Conservation (phyloP, 2,888 invertebrate genomes). For the Molorchus minor region DNA sequence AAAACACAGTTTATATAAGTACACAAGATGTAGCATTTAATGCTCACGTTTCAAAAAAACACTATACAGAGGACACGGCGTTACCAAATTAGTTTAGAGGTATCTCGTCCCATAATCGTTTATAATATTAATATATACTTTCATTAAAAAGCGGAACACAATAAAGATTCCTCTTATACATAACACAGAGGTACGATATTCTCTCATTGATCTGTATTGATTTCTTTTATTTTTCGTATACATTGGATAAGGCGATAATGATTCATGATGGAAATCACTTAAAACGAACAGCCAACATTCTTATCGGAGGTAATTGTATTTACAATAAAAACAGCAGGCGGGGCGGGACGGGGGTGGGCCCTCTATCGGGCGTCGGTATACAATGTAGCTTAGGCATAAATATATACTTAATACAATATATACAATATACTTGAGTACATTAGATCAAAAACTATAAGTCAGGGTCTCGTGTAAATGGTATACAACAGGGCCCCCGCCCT, state of each 20-base stretch:
- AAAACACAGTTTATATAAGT: constrained; percentile 63
- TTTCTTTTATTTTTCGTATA: constrained; percentile 70
- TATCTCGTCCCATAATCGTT: constrained; percentile 63
- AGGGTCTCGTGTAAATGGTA: constrained; percentile 53
- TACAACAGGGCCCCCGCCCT: constrained; percentile 48
- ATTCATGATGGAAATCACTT: constrained; percentile 65
- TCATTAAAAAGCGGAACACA: constrained; percentile 65
- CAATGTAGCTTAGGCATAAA: constrained; percentile 50
- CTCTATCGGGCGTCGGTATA: constrained; percentile 45
- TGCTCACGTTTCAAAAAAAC: constrained; percentile 65
- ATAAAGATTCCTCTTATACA: constrained; percentile 64
- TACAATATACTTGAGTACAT: constrained; percentile 54
- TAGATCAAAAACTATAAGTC: constrained; percentile 54
- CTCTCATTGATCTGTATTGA: constrained; percentile 58
- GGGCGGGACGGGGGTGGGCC: constrained; percentile 31
- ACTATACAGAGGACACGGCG: constrained; percentile 65
- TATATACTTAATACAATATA: constrained; percentile 52
- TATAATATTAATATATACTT: constrained; percentile 61
- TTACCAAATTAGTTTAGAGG: constrained; percentile 64
- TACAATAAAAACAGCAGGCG: constrained; percentile 48
- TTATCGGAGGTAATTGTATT: constrained; percentile 61
- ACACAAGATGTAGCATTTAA: constrained; percentile 66
- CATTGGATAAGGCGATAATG: constrained; percentile 75
- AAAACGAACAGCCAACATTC: constrained; percentile 65
- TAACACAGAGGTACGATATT: constrained; percentile 64